Base-by-base conservation (phyloP, 2,888 invertebrate species). In the Chymomyza fuscimana region DNA sequence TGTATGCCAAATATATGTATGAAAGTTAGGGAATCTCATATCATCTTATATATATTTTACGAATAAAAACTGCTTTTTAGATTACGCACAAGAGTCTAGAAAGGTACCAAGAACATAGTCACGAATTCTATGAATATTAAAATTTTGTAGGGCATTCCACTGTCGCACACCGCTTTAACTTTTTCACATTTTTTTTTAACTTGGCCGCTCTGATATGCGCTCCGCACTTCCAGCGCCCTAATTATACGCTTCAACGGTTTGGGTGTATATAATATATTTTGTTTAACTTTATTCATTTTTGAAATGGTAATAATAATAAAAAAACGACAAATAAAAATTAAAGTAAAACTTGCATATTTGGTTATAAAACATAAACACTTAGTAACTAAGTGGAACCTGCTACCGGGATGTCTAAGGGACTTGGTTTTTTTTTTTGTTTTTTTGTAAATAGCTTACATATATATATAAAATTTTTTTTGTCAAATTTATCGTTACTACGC, bases 251-350 rank as follows among this genome's bases (percentile, higher is more conserved):
- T 65, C 51, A 66, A 63, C 40, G 10, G 22, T 65, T 56, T 70
- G 25, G 64, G 51, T 76, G 46, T 62, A 62, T 67, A 40, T 59
- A 54, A 29, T 59, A 61, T 69, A 73, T 70, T 81, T 70, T 73
- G 51, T 76, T 77, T 71, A 69, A 70, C 67, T 60, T 69, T 81
- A 74, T 80, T 81, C 73, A 81, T 82, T 77, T 70, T 76, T 68
- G 65, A 78, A 78, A 73, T 81, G 77, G 80, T 70, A 64, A 76
- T 76, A 82, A 80, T 74, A 83, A 78, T n/a, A 78, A 82, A 72
- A 61, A 61, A 61, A 61, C 32, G 32, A 7, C 5, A 7, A 2
- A 46, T 60, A 2, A 7, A 61, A 65, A 60, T 56, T 72, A 78
- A 76, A 78, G 29, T 73, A 72, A 7, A 65, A 22, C 68, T 70